Conservation (phyloP, 2,797 vertebrate species). For the Clamator glandarius region DNA sequence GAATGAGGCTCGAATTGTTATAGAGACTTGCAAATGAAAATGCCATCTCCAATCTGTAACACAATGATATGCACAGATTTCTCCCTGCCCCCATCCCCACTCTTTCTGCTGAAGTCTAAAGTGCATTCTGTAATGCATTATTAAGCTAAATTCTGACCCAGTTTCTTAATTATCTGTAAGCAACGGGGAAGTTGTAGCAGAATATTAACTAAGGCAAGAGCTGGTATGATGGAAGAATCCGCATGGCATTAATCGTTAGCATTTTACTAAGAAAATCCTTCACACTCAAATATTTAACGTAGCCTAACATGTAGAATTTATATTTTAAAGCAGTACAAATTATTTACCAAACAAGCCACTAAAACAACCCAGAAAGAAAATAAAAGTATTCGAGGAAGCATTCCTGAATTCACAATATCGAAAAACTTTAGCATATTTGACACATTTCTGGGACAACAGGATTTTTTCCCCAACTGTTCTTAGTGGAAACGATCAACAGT, state of each 20-base stretch:
- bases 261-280: constrained; percentile 23
- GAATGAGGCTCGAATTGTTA: not conserved
- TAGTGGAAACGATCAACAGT: not conserved
- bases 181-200: constrained; percentile 36
- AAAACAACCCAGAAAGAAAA: not conserved
- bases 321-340: not conserved
- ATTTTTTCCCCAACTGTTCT: not conserved
- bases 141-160: constrained; percentile 70
- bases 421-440: not conserved
- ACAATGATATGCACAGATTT: constrained; percentile 31
- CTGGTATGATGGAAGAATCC: not conserved
- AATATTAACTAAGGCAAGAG: constrained; percentile 62
- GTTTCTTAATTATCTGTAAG: constrained; percentile 70
- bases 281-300: not conserved
- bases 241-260: not conserved
- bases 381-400: not conserved
- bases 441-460: not conserved
- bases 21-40: constrained; percentile 44
- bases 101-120: constrained; percentile 29
- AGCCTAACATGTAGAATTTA: not conserved
- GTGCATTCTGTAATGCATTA: constrained; percentile 58
- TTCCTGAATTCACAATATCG: not conserved
- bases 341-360: not conserved
- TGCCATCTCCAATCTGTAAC: constrained; percentile 42
- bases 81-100: constrained; percentile 39